These are phyloP conservation scores for Caenorhabditis sp. DNA, from an alignment of 2,888 invertebrate genomes.

Conservation along the genomic window DNA sequence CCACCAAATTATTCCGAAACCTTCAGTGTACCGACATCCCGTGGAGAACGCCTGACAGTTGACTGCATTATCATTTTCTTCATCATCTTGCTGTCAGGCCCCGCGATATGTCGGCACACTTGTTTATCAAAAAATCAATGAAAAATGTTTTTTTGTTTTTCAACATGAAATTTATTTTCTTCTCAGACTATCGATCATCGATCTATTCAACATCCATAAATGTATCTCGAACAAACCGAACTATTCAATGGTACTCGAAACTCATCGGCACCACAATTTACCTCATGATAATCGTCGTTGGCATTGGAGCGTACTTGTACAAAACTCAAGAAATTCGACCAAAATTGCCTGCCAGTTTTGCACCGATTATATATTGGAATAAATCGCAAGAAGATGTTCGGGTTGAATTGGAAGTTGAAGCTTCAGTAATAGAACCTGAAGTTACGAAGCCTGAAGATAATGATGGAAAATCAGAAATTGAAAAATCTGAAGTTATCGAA, in stretches of 20 bases:
- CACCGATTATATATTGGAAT: not conserved
- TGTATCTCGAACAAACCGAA: conserved; percentile 14
- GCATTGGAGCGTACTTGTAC: conserved; percentile 10
- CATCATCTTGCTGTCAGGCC: no score
- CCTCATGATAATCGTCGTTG: conserved; percentile 3
- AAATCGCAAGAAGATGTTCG: not conserved
- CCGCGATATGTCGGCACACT: no score
- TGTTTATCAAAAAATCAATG: no score
- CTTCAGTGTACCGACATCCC: no score
- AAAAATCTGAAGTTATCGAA: not conserved
- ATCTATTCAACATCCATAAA: not conserved
- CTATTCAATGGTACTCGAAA: conserved; percentile 7
- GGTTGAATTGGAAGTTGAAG: not conserved
- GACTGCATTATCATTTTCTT: no score
- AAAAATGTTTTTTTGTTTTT: no score
- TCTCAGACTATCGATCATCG: not conserved
- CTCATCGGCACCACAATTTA: conserved; percentile 13
- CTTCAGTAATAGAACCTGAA: no score
- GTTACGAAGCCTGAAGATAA: no score
- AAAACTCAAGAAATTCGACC: not conserved
- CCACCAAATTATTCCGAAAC: no score
- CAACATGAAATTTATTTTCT: no score
- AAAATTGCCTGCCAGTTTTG: not conserved
- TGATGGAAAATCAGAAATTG: no score
- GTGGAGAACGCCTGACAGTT: no score